Evolutionary conservation across 2,113 vertebrate genomes (phyloP).

Genomic region (Pseudonaja textilis): DNA sequence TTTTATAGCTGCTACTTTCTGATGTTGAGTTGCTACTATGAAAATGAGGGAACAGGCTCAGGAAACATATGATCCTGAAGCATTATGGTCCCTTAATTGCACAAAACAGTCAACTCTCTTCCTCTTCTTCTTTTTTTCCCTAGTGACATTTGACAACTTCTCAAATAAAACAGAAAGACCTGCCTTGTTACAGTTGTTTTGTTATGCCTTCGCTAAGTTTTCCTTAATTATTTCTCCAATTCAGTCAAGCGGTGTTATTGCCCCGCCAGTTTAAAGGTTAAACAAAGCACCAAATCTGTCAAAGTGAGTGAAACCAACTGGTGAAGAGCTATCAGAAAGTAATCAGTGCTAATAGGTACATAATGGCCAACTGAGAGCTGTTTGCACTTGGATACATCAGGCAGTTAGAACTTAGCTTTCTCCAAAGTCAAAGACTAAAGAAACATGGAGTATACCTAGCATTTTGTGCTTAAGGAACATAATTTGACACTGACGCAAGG

Average conservation of each 20-base stretch:
- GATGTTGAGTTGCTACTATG: not conserved
- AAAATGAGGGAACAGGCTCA: not conserved
- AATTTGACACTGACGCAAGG: not conserved
- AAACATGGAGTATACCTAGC: constrained; percentile 49
- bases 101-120: constrained; percentile 38
- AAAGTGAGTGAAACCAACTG: constrained; percentile 96
- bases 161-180: constrained; percentile 63
- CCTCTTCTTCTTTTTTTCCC: not conserved
- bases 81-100: constrained; percentile 15
- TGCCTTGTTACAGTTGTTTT: constrained; percentile 73
- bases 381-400: constrained; percentile 88
- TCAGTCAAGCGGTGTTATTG: constrained; percentile 74
- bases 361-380: constrained; percentile 92
- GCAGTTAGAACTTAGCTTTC: constrained; percentile 82
- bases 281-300: constrained; percentile 92
- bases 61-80: constrained; percentile 40
- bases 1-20: not conserved
- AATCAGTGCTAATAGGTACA: constrained; percentile 99
- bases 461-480: constrained; percentile 44
- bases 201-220: constrained; percentile 71
- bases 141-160: constrained; percentile 50
- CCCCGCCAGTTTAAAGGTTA: constrained; percentile 89
- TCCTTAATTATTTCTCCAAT: constrained; percentile 79
- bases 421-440: constrained; percentile 74
- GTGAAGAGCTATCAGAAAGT: constrained; percentile 88